These are phyloP conservation scores for Etheostoma perlongum DNA, from an alignment of 2,797 vertebrate species.

Conservation along the genomic window DNA sequence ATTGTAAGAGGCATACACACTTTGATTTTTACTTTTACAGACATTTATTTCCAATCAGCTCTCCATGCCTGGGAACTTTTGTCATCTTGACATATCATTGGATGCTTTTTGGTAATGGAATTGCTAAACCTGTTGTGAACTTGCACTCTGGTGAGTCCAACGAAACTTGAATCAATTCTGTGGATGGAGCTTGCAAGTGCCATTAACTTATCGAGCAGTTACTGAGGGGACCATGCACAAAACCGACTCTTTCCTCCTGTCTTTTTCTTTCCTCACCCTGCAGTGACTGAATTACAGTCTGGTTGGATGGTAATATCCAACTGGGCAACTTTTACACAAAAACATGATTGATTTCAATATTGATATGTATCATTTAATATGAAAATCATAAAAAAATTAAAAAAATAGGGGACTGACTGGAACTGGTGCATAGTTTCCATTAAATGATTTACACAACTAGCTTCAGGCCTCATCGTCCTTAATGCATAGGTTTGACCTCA, in stretches of 20 bases:
- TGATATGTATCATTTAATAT: not conserved
- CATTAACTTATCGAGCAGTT: constrained; percentile 8
- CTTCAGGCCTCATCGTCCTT: not conserved
- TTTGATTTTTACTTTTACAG: not conserved
- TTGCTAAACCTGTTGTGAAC: not conserved
- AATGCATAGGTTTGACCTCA: not conserved
- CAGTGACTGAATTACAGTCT: no score
- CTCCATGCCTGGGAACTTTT: not conserved
- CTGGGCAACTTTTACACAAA: no score
- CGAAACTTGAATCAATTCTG: not conserved
- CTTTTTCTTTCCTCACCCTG: no score
- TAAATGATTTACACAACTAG: not conserved
- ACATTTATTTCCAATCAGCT: not conserved
- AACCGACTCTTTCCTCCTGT: no score
- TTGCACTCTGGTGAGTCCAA: not conserved
- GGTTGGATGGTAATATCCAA: no score
- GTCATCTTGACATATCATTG: not conserved
- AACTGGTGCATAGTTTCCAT: not conserved
- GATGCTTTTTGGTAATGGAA: not conserved
- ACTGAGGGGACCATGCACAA: not conserved
- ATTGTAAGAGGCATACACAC: not conserved
- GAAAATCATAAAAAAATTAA: not conserved
- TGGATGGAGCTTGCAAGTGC: constrained; percentile 27
- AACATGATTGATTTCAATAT: not conserved
- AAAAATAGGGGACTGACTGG: not conserved